Percentiles rank a stretch among this genome's conserved stretches.
phyloP scores from a whole-genome alignment of 2,797 vertebrate species.

The Steatocranus sp. region DNA sequence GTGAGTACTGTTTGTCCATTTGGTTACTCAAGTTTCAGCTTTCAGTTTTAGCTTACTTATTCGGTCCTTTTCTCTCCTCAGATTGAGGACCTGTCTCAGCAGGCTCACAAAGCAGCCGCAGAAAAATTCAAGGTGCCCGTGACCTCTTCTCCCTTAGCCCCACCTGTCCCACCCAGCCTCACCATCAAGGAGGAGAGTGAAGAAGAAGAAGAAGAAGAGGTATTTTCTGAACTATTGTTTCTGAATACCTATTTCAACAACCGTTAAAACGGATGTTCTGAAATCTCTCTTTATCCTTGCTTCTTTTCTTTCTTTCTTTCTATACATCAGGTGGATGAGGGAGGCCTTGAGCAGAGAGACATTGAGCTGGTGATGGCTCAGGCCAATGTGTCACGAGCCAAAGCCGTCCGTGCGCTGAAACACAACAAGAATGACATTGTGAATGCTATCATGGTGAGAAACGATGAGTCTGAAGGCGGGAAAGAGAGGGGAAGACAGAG shows the following conservation, averaged over 20 bases:
- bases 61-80: constrained; percentile 27
- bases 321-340: constrained; percentile 84
- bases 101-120: constrained; percentile 94
- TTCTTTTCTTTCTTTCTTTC: neutral
- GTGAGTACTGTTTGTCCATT: neutral
- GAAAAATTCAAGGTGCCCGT: constrained; percentile 98
- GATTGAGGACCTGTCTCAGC: constrained; percentile 97
- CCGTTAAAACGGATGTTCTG: neutral
- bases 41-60: neutral
- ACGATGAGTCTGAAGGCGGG: neutral
- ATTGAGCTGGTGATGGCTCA: constrained; percentile 98
- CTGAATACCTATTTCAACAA: neutral
- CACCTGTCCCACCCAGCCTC: constrained; percentile 81
- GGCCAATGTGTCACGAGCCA: constrained; percentile 92
- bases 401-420: constrained; percentile 89
- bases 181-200: constrained; percentile 89
- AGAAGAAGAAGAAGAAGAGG: constrained; percentile 93
- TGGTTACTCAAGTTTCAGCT: neutral
- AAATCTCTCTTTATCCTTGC: neutral
- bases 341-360: constrained; percentile 89
- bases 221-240: constrained; percentile 6
- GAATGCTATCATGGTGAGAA: constrained; percentile 97
- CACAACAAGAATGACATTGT: constrained; percentile 99
- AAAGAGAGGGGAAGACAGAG: neutral
- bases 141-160: constrained; percentile 82